A percentile compares a stretch with the other conserved stretches of the same genome.
phyloP scores from a whole-genome alignment of 2,113 vertebrate species.

The Ginglymostoma cirratum region DNA sequence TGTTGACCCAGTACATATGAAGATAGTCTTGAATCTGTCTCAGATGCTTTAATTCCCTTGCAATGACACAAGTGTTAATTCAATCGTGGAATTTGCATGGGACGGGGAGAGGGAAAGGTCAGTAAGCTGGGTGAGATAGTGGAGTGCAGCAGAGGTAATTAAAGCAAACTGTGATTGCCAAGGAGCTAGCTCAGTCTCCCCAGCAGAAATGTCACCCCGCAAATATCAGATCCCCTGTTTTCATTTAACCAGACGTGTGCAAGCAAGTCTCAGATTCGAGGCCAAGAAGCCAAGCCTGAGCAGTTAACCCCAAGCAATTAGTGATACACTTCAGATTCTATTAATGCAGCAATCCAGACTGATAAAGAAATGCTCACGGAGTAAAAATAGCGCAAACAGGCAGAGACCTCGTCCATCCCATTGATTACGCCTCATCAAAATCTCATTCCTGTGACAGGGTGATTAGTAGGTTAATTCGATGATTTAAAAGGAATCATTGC shows the following conservation, averaged over 20 bases:
- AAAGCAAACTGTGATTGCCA: conserved; percentile 12
- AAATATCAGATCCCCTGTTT: conserved; percentile 19
- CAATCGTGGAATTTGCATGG: conserved; percentile 15
- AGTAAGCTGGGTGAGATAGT: not conserved
- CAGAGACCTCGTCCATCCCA: not conserved
- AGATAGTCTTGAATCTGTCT: conserved; percentile 4
- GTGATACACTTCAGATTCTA: conserved; percentile 9
- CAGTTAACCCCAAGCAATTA: conserved; percentile 25
- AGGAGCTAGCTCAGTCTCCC: not conserved
- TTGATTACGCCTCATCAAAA: conserved; percentile 23
- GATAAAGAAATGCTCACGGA: not conserved
- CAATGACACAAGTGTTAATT: conserved; percentile 29
- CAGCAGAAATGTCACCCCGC: conserved; percentile 6
- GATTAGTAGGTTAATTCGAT: conserved; percentile 26
- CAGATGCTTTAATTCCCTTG: conserved; percentile 32
- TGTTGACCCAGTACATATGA: conserved; percentile 19
- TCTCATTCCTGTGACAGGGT: not conserved
- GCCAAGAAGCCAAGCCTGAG: not conserved
- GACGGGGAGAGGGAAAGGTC: not conserved
- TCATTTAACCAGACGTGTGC: not conserved
- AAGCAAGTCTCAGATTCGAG: not conserved
- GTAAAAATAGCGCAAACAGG: not conserved
- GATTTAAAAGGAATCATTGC: conserved; percentile 3
- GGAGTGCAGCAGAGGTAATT: conserved; percentile 13
- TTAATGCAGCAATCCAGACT: not conserved